phyloP scores from a whole-genome alignment of 2,113 vertebrate genomes.

The Rhegmatorhina hoffmannsi region DNA sequence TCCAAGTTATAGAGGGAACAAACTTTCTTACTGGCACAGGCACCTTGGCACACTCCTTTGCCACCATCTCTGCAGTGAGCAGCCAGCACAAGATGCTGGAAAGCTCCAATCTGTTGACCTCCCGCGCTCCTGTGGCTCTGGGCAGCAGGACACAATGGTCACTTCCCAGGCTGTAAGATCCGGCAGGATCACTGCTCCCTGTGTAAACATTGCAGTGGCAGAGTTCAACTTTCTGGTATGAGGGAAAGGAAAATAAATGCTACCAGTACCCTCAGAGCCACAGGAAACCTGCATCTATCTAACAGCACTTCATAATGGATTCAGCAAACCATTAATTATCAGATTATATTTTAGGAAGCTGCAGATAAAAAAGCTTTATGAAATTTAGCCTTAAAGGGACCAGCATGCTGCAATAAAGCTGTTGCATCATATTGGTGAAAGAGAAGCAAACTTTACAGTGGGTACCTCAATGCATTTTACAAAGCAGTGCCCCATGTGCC shows the following conservation, averaged over 20 bases:
- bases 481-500: neutral
- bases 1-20: neutral
- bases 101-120: neutral
- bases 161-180: neutral
- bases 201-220: neutral
- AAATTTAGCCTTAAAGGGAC: slow-evolving; percentile 36
- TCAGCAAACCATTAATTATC: slow-evolving; percentile 74
- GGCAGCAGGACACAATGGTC: neutral
- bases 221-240: slow-evolving; percentile 9
- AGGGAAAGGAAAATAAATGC: slow-evolving; percentile 67
- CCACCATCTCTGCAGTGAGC: neutral
- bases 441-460: neutral
- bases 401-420: neutral
- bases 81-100: neutral
- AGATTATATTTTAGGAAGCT: slow-evolving; percentile 66
- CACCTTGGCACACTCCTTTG: rapidly evolving
- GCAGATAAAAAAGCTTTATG: slow-evolving; percentile 48
- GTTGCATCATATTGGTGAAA: neutral
- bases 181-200: neutral
- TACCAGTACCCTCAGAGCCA: slow-evolving; percentile 38
- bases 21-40: neutral
- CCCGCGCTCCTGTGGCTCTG: rapidly evolving
- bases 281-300: slow-evolving; percentile 58
- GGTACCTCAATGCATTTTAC: neutral
- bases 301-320: slow-evolving; percentile 72